Percentiles rank a stretch among this genome's conserved stretches.
phyloP scores from a whole-genome alignment of 2,113 vertebrate species.

The Pampusana beccarii region DNA sequence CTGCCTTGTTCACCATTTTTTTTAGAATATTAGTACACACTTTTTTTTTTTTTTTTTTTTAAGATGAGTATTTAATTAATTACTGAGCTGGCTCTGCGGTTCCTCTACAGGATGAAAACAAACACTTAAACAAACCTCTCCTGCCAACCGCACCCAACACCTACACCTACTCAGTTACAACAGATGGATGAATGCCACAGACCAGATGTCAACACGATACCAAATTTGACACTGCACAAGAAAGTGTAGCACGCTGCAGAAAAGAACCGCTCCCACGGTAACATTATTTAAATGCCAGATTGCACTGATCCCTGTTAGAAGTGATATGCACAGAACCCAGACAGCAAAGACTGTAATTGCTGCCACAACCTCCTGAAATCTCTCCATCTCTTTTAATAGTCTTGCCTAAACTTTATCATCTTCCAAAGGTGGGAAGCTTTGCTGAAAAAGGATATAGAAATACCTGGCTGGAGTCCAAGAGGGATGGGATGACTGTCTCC shows the following conservation, averaged over 20 bases:
- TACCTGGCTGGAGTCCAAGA: not conserved
- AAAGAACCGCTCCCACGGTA: not conserved
- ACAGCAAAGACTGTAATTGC: not conserved
- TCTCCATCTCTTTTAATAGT: not conserved
- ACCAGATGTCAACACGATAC: slow-evolving; percentile 41
- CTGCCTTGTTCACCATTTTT: not conserved
- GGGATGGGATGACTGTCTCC: not conserved
- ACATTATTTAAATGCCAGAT: not conserved
- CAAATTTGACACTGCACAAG: slow-evolving; percentile 13
- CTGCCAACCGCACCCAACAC: slow-evolving; percentile 46
- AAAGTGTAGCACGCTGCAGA: not conserved
- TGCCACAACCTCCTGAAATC: not conserved
- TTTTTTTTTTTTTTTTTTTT: not conserved
- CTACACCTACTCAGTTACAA: slow-evolving; percentile 49
- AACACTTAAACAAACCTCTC: slow-evolving; percentile 27
- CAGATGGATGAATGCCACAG: slow-evolving; percentile 46
- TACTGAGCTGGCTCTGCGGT: not conserved
- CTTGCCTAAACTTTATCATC: not conserved
- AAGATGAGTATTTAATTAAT: not conserved
- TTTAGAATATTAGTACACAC: not conserved
- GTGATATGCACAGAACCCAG: not conserved
- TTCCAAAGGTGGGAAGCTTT: not conserved
- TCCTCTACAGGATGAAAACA: slow-evolving; percentile 41
- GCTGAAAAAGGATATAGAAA: not conserved
- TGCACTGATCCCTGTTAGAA: not conserved